These are phyloP conservation scores for Himalopsyche phryganea DNA, from an alignment of 1,140 invertebrate species.

Conservation along the genomic window DNA sequence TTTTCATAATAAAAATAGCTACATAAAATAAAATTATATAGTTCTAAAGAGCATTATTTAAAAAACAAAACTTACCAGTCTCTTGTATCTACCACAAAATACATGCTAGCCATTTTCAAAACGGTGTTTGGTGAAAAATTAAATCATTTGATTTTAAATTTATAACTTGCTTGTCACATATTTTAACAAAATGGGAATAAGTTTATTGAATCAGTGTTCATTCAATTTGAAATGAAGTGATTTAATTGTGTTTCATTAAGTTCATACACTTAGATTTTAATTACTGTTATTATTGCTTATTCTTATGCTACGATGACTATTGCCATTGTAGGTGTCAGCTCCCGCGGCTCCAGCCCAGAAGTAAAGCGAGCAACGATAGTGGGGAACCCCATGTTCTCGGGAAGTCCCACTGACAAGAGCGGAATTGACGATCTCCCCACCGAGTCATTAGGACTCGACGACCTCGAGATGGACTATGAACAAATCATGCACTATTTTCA, in stretches of 20 bases:
- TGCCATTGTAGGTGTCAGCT: slow-evolving; percentile 17
- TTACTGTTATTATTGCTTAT: too few species aligned
- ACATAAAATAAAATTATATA: not conserved
- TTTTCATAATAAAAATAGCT: not conserved
- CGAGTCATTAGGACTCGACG: slow-evolving; percentile 67
- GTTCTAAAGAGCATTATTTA: not conserved
- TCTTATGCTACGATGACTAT: not conserved
- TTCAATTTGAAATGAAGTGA: too few species aligned
- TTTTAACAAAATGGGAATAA: too few species aligned
- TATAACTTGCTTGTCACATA: too few species aligned
- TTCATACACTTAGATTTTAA: too few species aligned
- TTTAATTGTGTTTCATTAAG: too few species aligned
- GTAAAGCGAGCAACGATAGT: slow-evolving; percentile 80
- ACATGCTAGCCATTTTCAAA: too few species aligned
- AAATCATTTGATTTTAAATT: too few species aligned
- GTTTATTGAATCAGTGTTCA: too few species aligned
- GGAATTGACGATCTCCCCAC: slow-evolving; percentile 37
- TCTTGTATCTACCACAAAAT: too few species aligned
- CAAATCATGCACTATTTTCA: slow-evolving; percentile 97
- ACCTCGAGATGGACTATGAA: slow-evolving; percentile 92
- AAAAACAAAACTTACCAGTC: too few species aligned
- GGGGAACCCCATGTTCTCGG: slow-evolving; percentile 81
- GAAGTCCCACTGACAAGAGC: slow-evolving; percentile 40
- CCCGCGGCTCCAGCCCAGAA: slow-evolving; percentile 55
- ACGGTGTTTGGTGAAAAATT: too few species aligned